Evolutionary conservation across 1,140 invertebrate species (phyloP).

Genomic region (Lepidurus couesii): DNA sequence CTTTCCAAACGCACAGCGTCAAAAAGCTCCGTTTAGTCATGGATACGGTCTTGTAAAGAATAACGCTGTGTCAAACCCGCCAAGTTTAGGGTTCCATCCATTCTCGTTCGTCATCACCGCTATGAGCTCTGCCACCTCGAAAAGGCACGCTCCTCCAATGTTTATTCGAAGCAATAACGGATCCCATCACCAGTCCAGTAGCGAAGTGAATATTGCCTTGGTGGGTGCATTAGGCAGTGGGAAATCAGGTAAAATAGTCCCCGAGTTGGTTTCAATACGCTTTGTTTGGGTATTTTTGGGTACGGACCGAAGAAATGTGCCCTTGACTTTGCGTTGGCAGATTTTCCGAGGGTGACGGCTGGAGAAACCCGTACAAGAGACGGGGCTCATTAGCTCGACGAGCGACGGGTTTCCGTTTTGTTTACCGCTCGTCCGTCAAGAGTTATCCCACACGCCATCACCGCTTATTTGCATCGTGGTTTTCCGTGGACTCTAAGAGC

Average conservation of each 20-base stretch:
- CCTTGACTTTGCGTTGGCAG: constrained; percentile 17
- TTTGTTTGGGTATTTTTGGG: constrained; percentile 13
- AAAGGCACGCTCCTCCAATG: constrained; percentile 26
- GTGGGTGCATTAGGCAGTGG: constrained; percentile 44
- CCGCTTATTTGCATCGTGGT: neutral
- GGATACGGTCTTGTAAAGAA: constrained; percentile 13
- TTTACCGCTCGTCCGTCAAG: constrained; percentile 21
- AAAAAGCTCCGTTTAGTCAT: constrained; percentile 6
- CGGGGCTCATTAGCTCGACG: constrained; percentile 22
- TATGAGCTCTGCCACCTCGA: constrained; percentile 20
- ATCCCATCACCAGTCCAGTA: constrained; percentile 27
- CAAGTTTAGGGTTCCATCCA: neutral
- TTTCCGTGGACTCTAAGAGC: neutral
- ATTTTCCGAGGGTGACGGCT: constrained; percentile 1
- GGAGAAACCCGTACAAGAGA: neutral
- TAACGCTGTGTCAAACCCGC: neutral
- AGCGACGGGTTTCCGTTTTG: constrained; percentile 1
- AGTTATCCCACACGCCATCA: constrained; percentile 23
- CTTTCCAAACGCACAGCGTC: constrained; percentile 18
- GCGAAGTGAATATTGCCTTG: constrained; percentile 42
- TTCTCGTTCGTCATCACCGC: constrained; percentile 10
- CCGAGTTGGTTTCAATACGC: constrained; percentile 4
- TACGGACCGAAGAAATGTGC: neutral
- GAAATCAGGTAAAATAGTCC: constrained; percentile 43
- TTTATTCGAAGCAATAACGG: constrained; percentile 27